Conservation (phyloP, 2,888 invertebrate species). For the Andrena haemorrhoa region DNA sequence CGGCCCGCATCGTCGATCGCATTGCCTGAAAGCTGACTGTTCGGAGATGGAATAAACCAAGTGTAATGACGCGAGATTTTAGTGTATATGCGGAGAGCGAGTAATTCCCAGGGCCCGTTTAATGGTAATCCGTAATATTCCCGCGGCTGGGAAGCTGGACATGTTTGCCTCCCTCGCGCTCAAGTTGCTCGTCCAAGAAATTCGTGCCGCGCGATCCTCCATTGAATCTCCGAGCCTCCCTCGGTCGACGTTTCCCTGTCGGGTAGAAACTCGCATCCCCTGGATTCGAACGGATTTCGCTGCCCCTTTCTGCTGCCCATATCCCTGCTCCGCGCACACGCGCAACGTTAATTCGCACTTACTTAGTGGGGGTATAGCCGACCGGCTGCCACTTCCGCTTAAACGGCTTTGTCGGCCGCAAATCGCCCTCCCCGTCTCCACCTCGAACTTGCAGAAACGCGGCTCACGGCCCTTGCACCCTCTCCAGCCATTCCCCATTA, state of each 20-base stretch:
- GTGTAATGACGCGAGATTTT: neutral
- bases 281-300: neutral
- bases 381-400: slow-evolving; percentile 56
- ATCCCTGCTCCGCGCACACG: neutral
- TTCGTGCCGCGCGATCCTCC: neutral
- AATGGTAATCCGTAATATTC: too few species aligned
- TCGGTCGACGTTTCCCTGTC: neutral
- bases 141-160: too few species aligned
- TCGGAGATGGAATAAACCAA: neutral
- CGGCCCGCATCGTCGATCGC: neutral
- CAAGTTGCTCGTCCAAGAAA: neutral
- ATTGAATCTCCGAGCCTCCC: neutral
- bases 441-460: slow-evolving; percentile 26
- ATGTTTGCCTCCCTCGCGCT: neutral
- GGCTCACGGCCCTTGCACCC: neutral
- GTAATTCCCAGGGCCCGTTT: neutral
- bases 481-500: neutral
- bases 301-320: neutral
- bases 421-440: slow-evolving; percentile 37
- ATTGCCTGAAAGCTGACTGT: neutral
- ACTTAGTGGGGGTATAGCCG: slow-evolving; percentile 50
- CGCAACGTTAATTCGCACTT: slow-evolving; percentile 64
- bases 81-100: neutral
- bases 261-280: neutral
- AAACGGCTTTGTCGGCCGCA: slow-evolving; percentile 64